Evolutionary conservation across 2,888 invertebrate genomes (phyloP), one percentile per base, ranked within the genome.

Genomic region (Drosophila meridiana): DNA sequence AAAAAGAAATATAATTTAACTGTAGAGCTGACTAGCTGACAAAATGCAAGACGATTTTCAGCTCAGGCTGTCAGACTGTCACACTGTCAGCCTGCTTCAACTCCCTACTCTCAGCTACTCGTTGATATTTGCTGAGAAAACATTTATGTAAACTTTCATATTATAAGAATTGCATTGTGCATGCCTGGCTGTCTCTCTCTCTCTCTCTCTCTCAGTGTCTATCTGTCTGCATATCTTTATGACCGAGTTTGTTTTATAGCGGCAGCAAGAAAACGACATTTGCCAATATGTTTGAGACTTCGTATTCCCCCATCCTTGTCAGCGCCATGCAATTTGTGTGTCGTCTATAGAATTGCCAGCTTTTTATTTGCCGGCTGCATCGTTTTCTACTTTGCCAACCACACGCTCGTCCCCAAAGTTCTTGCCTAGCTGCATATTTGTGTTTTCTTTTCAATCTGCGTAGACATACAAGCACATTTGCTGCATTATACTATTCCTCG

Each of bases 61-160:
- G 85, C 67, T 74, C 71, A 68, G 36, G 28, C 26, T 36, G 38
- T 26, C 56, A 40, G 20, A 13, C 50, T 38, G 9, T 28, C 56
- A 40, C 20, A 7, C 36, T 38, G 9, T 6, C 26, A 38, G 11
- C 36, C 20, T 40, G 3, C 40, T 13, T 26, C 32, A 32, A n/a
- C 20, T 34, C 3, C 40, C 13, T 9, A 38, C 56, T 47, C 45
- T 43, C 67, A 48, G 20, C 68, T 50, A 50, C 64, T 81, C 58
- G 64, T 68, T 78, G 76, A 65, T 80, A 78, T 88, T 86, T 80
- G 78, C 86, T 62, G 73, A 73, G 89, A 83, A 75, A 85, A 85
- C 85, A 85, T 85, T 85, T 88, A 81, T 89, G 87, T 87, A 81
- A 85, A 83, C 82, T 83, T 83, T 78, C 53, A 83, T 87, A 72